A percentile compares a stretch with the other conserved stretches of the same genome.
phyloP scores from a whole-genome alignment of 2,113 vertebrate genomes.

The Tupaia chinensis region DNA sequence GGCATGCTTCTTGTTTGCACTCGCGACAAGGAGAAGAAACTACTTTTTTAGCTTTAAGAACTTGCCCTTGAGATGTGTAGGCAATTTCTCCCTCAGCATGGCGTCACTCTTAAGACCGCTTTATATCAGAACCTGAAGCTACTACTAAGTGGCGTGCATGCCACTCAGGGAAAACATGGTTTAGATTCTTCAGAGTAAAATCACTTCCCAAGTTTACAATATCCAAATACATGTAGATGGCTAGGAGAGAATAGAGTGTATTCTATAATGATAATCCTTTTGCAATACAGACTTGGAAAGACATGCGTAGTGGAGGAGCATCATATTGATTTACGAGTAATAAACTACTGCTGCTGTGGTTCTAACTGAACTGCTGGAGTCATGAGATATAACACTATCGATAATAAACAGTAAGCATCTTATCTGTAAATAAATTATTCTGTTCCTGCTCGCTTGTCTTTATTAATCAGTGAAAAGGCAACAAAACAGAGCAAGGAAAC shows the following conservation, averaged over 20 bases:
- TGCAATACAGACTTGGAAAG: constrained; percentile 79
- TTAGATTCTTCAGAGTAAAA: constrained; percentile 83
- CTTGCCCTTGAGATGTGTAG: constrained; percentile 80
- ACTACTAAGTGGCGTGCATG: constrained; percentile 76
- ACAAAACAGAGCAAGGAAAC: neutral
- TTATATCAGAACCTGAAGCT: constrained; percentile 69
- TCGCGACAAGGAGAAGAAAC: constrained; percentile 77
- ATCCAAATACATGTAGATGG: constrained; percentile 80
- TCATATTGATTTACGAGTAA: constrained; percentile 84
- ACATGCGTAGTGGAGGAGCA: constrained; percentile 73
- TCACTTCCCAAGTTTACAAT: constrained; percentile 82
- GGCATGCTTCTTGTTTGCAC: constrained; percentile 73
- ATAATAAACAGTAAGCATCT: constrained; percentile 76
- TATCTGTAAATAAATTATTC: constrained; percentile 82
- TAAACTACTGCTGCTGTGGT: constrained; percentile 77
- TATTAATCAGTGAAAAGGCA: constrained; percentile 64
- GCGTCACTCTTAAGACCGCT: constrained; percentile 71
- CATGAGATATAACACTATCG: constrained; percentile 79
- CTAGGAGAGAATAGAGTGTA: constrained; percentile 82
- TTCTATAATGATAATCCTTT: constrained; percentile 81
- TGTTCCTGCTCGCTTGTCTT: constrained; percentile 65
- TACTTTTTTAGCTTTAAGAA: constrained; percentile 79
- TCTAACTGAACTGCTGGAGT: constrained; percentile 79
- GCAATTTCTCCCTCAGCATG: constrained; percentile 74
- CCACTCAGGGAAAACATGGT: constrained; percentile 79